Conservation (phyloP, 2,888 invertebrate genomes). For the Tenthredo distinguenda region DNA sequence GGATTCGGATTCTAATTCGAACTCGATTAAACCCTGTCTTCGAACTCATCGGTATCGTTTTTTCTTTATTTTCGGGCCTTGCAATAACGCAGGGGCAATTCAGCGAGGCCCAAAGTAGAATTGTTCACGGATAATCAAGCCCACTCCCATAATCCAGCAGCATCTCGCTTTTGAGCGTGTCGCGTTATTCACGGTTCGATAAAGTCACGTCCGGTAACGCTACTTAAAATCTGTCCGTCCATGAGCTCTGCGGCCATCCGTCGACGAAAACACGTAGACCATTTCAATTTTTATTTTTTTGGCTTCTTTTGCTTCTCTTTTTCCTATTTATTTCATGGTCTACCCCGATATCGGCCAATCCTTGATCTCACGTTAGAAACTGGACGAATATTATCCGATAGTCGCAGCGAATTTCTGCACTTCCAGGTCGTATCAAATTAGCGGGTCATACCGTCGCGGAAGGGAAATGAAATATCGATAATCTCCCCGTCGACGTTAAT, state of each 20-base stretch:
- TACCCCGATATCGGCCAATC: neutral
- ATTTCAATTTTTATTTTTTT: neutral
- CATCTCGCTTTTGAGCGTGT: constrained; percentile 34
- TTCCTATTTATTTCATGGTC: neutral
- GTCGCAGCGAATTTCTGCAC: neutral
- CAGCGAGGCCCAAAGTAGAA: constrained; percentile 59
- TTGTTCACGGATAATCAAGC: constrained; percentile 66
- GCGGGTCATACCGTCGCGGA: constrained; percentile 30
- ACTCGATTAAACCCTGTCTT: neutral
- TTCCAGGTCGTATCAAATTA: constrained; percentile 31
- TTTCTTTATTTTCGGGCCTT: neutral
- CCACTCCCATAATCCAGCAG: constrained; percentile 63
- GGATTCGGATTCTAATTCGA: neutral
- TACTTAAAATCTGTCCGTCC: constrained; percentile 28
- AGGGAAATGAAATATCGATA: constrained; percentile 45
- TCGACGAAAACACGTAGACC: constrained; percentile 19
- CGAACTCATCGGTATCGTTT: neutral
- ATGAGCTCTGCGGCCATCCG: neutral
- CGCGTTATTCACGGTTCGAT: constrained; percentile 45
- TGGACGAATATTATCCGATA: constrained; percentile 32
- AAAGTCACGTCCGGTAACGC: constrained; percentile 50
- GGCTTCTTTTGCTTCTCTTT: neutral
- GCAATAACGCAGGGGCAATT: constrained; percentile 7
- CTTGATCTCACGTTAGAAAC: neutral
- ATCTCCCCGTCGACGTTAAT: constrained; percentile 7